Percentiles rank a stretch among this genome's conserved stretches.
phyloP scores from a whole-genome alignment of 2,113 vertebrate species.

The Smithornis capensis region DNA sequence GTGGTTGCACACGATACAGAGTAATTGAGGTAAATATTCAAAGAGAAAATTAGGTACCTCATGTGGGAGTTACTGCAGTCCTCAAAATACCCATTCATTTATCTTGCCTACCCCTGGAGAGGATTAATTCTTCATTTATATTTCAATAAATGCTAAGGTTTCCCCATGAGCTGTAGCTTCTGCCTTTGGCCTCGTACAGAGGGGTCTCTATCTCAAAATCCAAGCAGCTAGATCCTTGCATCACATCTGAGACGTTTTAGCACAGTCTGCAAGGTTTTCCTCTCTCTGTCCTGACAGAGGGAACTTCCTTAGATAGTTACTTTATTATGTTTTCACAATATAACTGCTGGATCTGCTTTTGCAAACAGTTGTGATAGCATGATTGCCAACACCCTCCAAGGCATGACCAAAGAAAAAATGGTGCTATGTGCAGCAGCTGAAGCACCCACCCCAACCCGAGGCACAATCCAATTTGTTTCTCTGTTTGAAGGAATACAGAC shows the following conservation, averaged over 20 bases:
- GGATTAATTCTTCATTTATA: slow-evolving; percentile 18
- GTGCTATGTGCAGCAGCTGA: not conserved
- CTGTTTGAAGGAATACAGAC: not conserved
- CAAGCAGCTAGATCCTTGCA: not conserved
- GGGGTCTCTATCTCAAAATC: not conserved
- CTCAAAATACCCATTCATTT: not conserved
- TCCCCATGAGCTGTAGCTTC: not conserved
- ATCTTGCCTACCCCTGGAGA: not conserved
- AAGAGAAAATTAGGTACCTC: slow-evolving; percentile 11
- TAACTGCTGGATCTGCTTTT: not conserved
- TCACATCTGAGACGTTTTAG: not conserved
- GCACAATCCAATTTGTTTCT: not conserved
- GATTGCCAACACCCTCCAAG: not conserved
- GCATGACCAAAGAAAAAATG: not conserved
- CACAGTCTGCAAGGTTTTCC: not conserved
- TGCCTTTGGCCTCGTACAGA: not conserved
- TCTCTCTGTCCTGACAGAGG: not conserved
- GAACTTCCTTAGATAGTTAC: not conserved
- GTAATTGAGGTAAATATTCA: not conserved
- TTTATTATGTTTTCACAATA: not conserved
- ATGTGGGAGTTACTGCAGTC: not conserved
- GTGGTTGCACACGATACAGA: not conserved
- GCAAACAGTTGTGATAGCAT: not conserved
- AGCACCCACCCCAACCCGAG: not conserved
- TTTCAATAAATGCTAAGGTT: not conserved